Conservation (phyloP, 2,888 invertebrate genomes). For the Abrostola triplasia region DNA sequence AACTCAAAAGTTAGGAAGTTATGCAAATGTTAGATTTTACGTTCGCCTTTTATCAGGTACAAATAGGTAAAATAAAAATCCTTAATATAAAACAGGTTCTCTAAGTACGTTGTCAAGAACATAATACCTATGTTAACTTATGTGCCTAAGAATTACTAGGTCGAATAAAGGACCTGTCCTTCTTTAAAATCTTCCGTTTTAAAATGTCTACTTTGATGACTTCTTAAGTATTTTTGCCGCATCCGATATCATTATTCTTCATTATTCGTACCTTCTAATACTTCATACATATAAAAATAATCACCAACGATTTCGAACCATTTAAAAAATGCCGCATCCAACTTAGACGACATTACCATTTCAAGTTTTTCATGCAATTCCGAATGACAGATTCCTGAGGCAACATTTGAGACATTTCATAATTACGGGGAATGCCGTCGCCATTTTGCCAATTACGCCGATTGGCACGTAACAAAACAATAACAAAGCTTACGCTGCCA, state of each 20-base stretch:
- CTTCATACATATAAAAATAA: background rate
- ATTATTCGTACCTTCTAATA: too few species aligned
- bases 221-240: too few species aligned
- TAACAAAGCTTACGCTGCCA: constrained; percentile 44
- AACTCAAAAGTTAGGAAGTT: background rate
- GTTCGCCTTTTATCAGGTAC: too few species aligned
- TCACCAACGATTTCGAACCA: constrained; percentile 1
- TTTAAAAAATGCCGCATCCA: constrained; percentile 18
- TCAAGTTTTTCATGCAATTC: constrained; percentile 40
- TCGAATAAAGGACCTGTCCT: too few species aligned
- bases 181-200: too few species aligned
- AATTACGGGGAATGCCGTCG: constrained; percentile 38
- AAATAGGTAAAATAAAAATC: too few species aligned
- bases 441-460: constrained; percentile 43
- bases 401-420: constrained; percentile 32
- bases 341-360: background rate
- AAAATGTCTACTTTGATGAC: too few species aligned
- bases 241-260: too few species aligned
- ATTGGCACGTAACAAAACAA: constrained; percentile 51
- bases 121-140: too few species aligned
- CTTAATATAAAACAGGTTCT: too few species aligned
- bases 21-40: background rate
- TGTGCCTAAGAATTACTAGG: too few species aligned
- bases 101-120: too few species aligned
- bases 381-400: constrained; percentile 46